Base-by-base conservation (phyloP, 2,797 vertebrate genomes). In the Manis javanica region DNA sequence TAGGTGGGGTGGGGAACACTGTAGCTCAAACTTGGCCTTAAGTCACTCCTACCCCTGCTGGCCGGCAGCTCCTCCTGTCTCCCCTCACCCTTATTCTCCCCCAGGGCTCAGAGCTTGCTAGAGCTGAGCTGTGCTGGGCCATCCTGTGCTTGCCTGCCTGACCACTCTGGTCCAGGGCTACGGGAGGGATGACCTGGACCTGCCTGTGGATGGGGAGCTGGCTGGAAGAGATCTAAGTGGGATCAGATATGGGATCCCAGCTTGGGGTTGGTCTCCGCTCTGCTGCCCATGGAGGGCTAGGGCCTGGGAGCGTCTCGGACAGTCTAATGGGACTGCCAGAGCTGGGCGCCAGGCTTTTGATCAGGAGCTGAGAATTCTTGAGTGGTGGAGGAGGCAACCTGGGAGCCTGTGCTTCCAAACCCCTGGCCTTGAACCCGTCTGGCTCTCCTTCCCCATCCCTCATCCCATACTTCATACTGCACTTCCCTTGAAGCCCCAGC, bases 21-120 rank as follows among this genome's bases (percentile, higher is more conserved):
- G 91, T 94, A 96, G 82, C 87, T 94, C 83, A 79, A 53, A 92
- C 68, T 91, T 97, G 96, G 95, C 74, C 49, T 92, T 68, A 10
- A 75, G 92, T 69, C 12, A 16, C 77, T 75, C 59, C 59, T 72
- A 23, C n/a, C 51, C 37, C 51, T 93, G 95, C 84, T 95, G 78
- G 34, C 31, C 84, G 91, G 68, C 5, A 0, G 79, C 66, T 42
- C 1, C 42, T 79, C 39, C n/a, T 82, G 59, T 78, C 53, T 64
- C 66, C 42, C 37, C 55, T 46, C 0, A 78, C 34, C 91, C 39
- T 53, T 12, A 2, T 5, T 86, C 49, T 88, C 7, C 34, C 77
- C 55, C 3, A 81, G 84, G 90, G 79, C 95, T 88, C 78, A 75
- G 51, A 34, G 2, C 79, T 93, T 63, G n/a, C 72, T 91, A 8